Percentiles rank a stretch among this genome's conserved stretches.
Conservation (phyloP, 2,113 vertebrate genomes). For the Xyliphius kryptos region DNA sequence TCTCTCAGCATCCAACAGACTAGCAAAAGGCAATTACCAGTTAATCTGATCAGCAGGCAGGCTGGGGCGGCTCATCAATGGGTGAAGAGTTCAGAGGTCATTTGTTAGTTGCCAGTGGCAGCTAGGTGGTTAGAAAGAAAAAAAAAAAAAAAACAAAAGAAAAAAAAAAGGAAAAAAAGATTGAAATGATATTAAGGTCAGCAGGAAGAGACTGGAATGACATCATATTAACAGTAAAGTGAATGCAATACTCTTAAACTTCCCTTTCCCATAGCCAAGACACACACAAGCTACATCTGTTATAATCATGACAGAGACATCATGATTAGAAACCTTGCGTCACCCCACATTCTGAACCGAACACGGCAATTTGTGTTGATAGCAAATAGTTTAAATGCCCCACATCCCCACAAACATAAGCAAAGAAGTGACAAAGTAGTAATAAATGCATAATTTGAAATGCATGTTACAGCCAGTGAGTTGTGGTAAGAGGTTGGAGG, state of each 20-base stretch:
- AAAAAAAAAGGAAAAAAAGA: constrained; percentile 73
- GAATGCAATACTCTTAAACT: constrained; percentile 63
- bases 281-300: constrained; percentile 48
- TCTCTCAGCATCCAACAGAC: constrained; percentile 73
- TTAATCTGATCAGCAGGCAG: constrained; percentile 82
- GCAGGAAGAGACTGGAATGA: constrained; percentile 78
- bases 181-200: constrained; percentile 81
- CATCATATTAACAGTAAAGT: constrained; percentile 79
- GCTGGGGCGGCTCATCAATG: constrained; percentile 81
- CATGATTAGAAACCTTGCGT: constrained; percentile 47
- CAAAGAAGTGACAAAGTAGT: constrained; percentile 58
- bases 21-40: constrained; percentile 82
- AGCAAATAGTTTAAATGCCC: constrained; percentile 52
- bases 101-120: constrained; percentile 83
- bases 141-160: constrained; percentile 31
- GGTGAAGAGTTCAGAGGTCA: constrained; percentile 84
- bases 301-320: constrained; percentile 50
- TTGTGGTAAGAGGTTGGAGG: constrained; percentile 58
- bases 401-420: constrained; percentile 55
- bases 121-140: constrained; percentile 82
- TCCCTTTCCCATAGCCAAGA: constrained; percentile 43
- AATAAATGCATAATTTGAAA: constrained; percentile 60
- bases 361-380: constrained; percentile 47
- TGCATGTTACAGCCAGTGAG: constrained; percentile 66
- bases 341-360: constrained; percentile 51